Evolutionary conservation across 2,888 invertebrate species (phyloP).

Genomic region (Spilarctia lutea): DNA sequence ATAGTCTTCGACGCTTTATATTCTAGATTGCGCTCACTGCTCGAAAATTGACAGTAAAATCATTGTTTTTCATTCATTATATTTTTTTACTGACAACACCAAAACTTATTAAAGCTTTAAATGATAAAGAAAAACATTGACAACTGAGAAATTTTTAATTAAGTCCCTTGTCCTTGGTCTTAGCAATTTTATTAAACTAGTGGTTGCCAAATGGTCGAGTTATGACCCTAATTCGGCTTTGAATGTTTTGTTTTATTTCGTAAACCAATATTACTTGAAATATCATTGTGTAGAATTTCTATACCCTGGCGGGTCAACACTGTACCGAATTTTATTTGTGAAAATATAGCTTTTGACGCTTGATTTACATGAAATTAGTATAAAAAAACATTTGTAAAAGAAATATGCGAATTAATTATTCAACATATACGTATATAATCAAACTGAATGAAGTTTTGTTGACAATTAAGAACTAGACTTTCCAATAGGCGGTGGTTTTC

Average conservation of each 20-base stretch:
- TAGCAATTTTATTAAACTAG: background rate
- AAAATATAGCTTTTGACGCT: background rate
- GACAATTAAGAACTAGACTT: too few relatives aligned
- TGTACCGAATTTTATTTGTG: background rate
- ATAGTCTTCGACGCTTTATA: background rate
- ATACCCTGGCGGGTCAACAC: background rate
- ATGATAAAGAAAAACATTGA: too few relatives aligned
- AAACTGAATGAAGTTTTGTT: too few relatives aligned
- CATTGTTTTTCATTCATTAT: background rate
- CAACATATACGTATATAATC: too few relatives aligned
- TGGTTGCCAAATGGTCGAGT: background rate
- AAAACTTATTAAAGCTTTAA: background rate
- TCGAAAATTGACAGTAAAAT: background rate
- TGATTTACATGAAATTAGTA: background rate
- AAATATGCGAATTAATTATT: too few relatives aligned
- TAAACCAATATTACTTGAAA: background rate
- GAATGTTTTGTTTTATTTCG: background rate
- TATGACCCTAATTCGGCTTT: background rate
- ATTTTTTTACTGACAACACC: background rate
- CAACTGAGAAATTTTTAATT: background rate
- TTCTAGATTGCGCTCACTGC: background rate
- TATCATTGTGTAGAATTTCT: background rate
- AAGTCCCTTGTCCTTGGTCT: background rate
- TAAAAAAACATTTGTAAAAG: too few relatives aligned
- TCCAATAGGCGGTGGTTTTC: too few relatives aligned